phyloP scores from a whole-genome alignment of 2,888 invertebrate genomes.

The Drosophila emarginata region DNA sequence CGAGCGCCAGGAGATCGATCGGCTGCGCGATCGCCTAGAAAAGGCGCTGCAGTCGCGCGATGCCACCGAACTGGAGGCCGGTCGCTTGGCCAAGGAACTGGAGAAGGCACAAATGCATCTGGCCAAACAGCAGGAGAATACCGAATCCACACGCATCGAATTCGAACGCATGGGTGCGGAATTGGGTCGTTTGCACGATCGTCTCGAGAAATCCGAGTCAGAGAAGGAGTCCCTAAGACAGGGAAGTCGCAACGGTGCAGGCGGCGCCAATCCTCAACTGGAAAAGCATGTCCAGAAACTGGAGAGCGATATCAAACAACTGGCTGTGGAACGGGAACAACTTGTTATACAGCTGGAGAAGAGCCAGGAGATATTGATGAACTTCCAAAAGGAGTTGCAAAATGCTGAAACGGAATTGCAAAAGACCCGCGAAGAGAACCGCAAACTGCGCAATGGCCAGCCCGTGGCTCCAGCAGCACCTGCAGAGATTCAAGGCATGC shows the following conservation, averaged over 20 bases:
- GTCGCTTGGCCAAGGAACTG: constrained; percentile 91
- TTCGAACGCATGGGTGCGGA: constrained; percentile 93
- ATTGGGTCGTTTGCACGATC: constrained; percentile 90
- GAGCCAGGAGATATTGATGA: constrained; percentile 95
- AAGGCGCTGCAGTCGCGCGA: constrained; percentile 90
- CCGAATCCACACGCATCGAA: constrained; percentile 92
- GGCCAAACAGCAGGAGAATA: constrained; percentile 91
- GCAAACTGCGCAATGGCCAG: constrained; percentile 81
- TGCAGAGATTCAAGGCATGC: constrained; percentile 89
- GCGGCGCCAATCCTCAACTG: constrained; percentile 90
- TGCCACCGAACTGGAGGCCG: constrained; percentile 92
- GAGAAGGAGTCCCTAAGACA: constrained; percentile 90
- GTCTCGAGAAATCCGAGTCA: constrained; percentile 89
- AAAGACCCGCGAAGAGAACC: constrained; percentile 89
- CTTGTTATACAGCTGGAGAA: constrained; percentile 94
- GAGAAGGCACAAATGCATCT: constrained; percentile 93
- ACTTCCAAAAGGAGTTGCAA: constrained; percentile 95
- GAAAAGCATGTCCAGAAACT: constrained; percentile 93
- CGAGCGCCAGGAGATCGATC: constrained; percentile 90
- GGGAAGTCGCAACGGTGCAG: constrained; percentile 85
- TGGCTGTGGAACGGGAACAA: constrained; percentile 92
- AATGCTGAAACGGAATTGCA: constrained; percentile 92
- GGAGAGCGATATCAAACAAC: constrained; percentile 92
- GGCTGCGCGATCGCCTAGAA: constrained; percentile 92
- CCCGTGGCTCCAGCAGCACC: constrained; percentile 84